These are phyloP conservation scores for Corythaixoides concolor DNA, from an alignment of 2,113 vertebrate genomes.

Conservation along the genomic window DNA sequence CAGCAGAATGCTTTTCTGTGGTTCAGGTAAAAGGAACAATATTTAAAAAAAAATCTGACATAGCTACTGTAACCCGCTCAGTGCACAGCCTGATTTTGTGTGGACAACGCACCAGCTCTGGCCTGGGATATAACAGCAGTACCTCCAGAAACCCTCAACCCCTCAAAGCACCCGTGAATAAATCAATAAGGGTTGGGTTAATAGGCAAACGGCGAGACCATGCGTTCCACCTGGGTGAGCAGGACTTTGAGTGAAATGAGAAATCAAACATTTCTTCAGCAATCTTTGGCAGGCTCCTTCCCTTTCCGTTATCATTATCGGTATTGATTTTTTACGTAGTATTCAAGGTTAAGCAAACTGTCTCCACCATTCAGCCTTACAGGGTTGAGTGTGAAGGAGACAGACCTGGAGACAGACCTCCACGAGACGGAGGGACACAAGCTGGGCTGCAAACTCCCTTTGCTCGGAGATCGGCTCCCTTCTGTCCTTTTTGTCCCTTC, in stretches of 20 bases:
- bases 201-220: neutral
- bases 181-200: neutral
- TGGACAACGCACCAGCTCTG: neutral
- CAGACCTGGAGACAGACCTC: neutral
- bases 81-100: neutral
- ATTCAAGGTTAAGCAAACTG: slow-evolving; percentile 27
- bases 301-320: neutral
- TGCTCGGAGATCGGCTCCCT: neutral
- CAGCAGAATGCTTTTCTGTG: neutral
- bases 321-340: neutral
- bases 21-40: neutral
- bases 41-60: neutral
- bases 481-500: neutral
- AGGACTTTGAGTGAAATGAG: neutral
- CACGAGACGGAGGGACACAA: neutral
- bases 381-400: neutral
- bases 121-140: neutral
- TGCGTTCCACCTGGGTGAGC: neutral
- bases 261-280: slow-evolving; percentile 40
- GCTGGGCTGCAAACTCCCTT: neutral
- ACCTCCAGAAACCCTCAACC: neutral
- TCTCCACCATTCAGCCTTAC: neutral
- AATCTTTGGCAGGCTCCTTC: slow-evolving; percentile 7
- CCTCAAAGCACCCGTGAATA: neutral
- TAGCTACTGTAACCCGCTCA: neutral